Evolutionary conservation across 1,140 invertebrate species (phyloP).

Genomic region (Anastrepha obliqua): DNA sequence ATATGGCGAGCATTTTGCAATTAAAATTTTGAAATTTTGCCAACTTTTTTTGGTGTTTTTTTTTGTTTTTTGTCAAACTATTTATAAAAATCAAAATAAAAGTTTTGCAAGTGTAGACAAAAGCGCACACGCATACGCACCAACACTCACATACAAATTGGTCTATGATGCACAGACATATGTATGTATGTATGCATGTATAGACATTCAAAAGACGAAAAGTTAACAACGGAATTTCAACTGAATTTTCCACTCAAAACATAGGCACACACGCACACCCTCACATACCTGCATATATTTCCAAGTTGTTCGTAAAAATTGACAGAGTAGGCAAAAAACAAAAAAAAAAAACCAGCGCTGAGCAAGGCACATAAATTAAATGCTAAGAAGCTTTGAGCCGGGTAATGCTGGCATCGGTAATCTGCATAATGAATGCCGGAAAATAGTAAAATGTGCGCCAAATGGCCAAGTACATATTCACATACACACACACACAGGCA

Average conservation of each 20-base stretch:
- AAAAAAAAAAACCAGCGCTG: neutral
- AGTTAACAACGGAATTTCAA: conserved; percentile 41
- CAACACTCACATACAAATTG: neutral
- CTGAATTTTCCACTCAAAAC: conserved; percentile 6
- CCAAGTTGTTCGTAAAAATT: neutral
- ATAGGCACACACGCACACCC: neutral
- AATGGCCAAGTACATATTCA: neutral
- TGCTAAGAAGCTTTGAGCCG: conserved; percentile 9
- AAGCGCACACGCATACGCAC: neutral
- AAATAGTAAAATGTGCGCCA: neutral
- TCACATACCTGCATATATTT: neutral
- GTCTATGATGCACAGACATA: neutral
- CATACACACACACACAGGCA: no score
- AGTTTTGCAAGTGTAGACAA: neutral
- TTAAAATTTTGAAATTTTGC: conserved; percentile 51
- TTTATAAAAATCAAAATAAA: conserved; percentile 43
- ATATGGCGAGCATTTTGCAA: conserved; percentile 54
- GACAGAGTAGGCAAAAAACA: neutral
- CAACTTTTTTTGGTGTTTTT: conserved; percentile 14
- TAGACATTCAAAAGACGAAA: neutral
- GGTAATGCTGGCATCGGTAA: conserved; percentile 35
- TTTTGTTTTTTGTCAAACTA: neutral
- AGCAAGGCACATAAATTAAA: conserved; percentile 38
- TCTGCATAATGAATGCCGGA: neutral
- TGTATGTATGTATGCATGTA: neutral